Percentiles rank a stretch among this genome's conserved stretches.
Evolutionary conservation across 2,888 invertebrate species (phyloP).

Genomic region (Leucozona laternaria): DNA sequence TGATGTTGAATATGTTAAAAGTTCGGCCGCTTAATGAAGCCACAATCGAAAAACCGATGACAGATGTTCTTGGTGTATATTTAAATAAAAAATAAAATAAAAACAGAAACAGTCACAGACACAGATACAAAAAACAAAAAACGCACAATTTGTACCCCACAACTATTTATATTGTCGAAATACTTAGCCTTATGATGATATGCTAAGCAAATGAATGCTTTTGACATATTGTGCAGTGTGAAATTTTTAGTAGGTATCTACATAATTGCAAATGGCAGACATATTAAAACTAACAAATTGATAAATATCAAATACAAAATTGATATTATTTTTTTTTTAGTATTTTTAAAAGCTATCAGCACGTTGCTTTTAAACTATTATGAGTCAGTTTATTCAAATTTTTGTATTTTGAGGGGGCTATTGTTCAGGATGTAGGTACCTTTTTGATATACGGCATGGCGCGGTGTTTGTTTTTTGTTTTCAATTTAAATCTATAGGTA

Average conservation of each 20-base stretch:
- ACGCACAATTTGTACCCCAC: neutral
- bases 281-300: conserved; percentile 5
- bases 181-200: neutral
- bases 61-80: neutral
- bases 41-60: neutral
- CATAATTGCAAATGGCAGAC: neutral
- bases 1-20: neutral
- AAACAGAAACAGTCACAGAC: neutral
- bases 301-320: neutral
- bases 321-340: neutral
- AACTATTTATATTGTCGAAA: neutral
- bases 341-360: neutral
- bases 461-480: too few relatives aligned
- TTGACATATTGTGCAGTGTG: conserved; percentile 4
- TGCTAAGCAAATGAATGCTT: neutral
- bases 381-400: neutral
- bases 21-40: neutral
- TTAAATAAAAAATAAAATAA: neutral
- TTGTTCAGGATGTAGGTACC: too few relatives aligned
- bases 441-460: too few relatives aligned
- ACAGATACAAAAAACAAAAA: neutral
- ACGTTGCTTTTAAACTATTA: neutral
- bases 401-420: too few relatives aligned
- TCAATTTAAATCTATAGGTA: too few relatives aligned
- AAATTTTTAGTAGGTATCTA: neutral